Percentiles rank a stretch among this genome's conserved stretches.
phyloP scores from a whole-genome alignment of 35 echinoderm and acorn worm species.

The Lytechinus pictus region DNA sequence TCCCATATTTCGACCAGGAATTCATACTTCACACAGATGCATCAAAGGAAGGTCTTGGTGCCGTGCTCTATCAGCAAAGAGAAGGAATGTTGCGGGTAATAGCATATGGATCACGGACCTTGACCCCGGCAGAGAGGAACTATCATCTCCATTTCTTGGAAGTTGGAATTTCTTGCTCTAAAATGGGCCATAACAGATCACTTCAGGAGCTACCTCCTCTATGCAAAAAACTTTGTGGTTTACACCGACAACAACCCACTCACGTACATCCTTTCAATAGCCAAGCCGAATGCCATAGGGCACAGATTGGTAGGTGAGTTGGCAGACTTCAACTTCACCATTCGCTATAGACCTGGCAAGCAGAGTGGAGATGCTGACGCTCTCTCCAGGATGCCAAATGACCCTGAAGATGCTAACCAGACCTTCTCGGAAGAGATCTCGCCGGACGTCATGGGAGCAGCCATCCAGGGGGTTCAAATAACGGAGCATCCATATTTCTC shows the following conservation, averaged over 20 bases:
- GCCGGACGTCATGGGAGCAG: background rate
- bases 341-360: conserved; percentile 51
- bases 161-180: conserved; percentile 14
- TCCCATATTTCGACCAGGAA: conserved; percentile 37
- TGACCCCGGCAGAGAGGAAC: conserved; percentile 57
- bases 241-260: conserved; percentile 54
- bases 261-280: conserved; percentile 51
- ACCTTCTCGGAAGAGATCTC: conserved; percentile 15
- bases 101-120: conserved; percentile 57
- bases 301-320: conserved; percentile 50
- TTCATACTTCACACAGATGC: conserved; percentile 68
- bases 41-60: conserved; percentile 52
- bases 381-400: conserved; percentile 38
- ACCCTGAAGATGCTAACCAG: background rate
- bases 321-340: conserved; percentile 35
- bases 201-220: conserved; percentile 26
- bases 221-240: conserved; percentile 12
- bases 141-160: conserved; percentile 32
- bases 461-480: background rate
- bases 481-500: background rate
- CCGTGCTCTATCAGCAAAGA: conserved; percentile 64
- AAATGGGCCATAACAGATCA: conserved; percentile 49
- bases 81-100: conserved; percentile 36
- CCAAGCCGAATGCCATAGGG: conserved; percentile 47
- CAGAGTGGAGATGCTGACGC: background rate